Conservation (phyloP, 1,140 invertebrate genomes). For the Leptinotarsa texana region DNA sequence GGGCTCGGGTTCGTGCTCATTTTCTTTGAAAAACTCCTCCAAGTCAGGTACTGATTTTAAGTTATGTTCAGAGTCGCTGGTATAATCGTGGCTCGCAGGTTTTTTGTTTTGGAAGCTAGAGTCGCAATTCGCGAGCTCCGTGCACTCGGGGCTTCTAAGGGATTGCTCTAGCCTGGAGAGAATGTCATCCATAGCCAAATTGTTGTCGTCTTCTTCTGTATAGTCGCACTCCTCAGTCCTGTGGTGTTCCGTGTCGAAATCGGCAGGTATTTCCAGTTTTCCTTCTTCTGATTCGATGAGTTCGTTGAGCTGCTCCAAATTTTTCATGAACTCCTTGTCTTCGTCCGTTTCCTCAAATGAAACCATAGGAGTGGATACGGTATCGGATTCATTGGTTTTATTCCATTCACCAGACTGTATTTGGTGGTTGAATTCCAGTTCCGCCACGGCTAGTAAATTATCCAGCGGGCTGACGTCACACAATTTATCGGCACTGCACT, state of each 20-base stretch:
- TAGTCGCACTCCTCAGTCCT: conserved; percentile 57
- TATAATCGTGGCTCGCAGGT: not conserved
- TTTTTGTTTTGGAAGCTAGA: conserved; percentile 12
- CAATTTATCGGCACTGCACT: conserved; percentile 50
- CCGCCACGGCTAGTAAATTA: conserved; percentile 63
- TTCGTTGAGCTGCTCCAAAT: conserved; percentile 43
- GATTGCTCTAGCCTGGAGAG: conserved; percentile 62
- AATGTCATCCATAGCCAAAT: conserved; percentile 63
- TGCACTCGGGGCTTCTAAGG: conserved; percentile 58
- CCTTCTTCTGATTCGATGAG: conserved; percentile 43
- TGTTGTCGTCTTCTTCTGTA: conserved; percentile 64
- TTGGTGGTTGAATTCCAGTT: conserved; percentile 61
- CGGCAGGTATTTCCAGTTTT: conserved; percentile 29
- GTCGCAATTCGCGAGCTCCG: conserved; percentile 14
- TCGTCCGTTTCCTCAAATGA: conserved; percentile 27
- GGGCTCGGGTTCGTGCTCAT: conserved; percentile 22
- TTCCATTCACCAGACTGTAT: conserved; percentile 52
- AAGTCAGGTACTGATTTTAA: conserved; percentile 23
- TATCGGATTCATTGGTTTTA: conserved; percentile 26
- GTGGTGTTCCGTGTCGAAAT: conserved; percentile 28
- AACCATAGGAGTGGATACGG: conserved; percentile 12
- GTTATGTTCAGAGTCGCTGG: conserved; percentile 24
- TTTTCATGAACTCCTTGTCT: conserved; percentile 41
- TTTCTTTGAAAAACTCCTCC: conserved; percentile 35
- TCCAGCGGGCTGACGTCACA: conserved; percentile 59